Evolutionary conservation across 2,888 invertebrate species (phyloP).

Genomic region (Drosophila ezoana): DNA sequence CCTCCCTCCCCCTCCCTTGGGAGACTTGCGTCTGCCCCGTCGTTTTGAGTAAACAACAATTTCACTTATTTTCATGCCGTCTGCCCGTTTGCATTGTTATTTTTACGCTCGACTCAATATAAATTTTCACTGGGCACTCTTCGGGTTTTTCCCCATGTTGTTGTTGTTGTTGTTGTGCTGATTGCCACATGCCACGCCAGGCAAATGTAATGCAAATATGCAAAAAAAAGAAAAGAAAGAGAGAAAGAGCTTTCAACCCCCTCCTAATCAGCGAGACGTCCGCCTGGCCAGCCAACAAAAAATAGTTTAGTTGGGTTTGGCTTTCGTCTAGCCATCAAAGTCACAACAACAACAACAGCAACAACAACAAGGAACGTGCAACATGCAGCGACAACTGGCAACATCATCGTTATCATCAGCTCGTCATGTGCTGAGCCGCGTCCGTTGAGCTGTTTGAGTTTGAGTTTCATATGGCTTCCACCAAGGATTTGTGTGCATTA

Average conservation of each 20-base stretch:
- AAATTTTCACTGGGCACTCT: slow-evolving; percentile 60
- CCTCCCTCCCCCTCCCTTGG: not conserved
- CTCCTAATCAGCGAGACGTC: slow-evolving; percentile 44
- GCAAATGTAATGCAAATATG: slow-evolving; percentile 78
- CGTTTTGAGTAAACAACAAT: slow-evolving; percentile 76
- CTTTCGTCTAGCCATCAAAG: slow-evolving; percentile 52
- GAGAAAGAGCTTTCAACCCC: slow-evolving; percentile 43
- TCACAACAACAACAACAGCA: slow-evolving; percentile 33
- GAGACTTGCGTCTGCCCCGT: slow-evolving; percentile 44
- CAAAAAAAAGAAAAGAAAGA: slow-evolving; percentile 38
- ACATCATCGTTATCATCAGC: slow-evolving; percentile 76
- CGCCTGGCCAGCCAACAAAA: slow-evolving; percentile 53
- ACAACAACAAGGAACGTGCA: slow-evolving; percentile 18
- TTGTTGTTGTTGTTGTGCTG: slow-evolving; percentile 21
- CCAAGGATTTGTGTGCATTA: slow-evolving; percentile 70
- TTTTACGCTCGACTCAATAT: slow-evolving; percentile 79
- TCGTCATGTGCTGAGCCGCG: slow-evolving; percentile 52
- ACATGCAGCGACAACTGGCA: slow-evolving; percentile 34
- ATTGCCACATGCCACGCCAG: slow-evolving; percentile 72
- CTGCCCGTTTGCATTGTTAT: slow-evolving; percentile 76
- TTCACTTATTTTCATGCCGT: slow-evolving; percentile 79
- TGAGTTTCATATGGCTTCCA: slow-evolving; percentile 72
- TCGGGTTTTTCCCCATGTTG: slow-evolving; percentile 6
- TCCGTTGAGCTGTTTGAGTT: slow-evolving; percentile 60
- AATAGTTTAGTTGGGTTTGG: slow-evolving; percentile 61